These are phyloP conservation scores for Aplodontia rufa DNA, from an alignment of 2,113 vertebrate species.

Conservation along the genomic window DNA sequence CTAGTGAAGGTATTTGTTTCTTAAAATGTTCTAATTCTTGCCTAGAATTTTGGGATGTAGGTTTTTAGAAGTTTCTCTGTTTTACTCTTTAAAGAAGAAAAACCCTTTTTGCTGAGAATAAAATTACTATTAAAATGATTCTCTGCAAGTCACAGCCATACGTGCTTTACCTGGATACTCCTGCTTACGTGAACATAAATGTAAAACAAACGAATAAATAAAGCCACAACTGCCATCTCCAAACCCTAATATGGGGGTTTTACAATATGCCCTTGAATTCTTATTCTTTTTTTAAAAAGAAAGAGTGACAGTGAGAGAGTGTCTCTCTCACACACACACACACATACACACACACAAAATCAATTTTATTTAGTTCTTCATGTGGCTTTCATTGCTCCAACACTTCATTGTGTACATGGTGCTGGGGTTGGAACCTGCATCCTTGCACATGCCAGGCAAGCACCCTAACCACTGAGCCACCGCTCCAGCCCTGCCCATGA, in stretches of 20 bases:
- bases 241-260: neutral
- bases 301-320: no score
- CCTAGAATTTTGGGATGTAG: neutral
- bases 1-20: neutral
- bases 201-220: neutral
- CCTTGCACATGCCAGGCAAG: no score
- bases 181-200: neutral
- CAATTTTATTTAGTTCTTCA: no score
- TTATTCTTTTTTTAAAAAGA: neutral
- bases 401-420: no score
- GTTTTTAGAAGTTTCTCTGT: neutral
- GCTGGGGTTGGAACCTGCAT: no score
- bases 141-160: neutral
- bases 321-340: no score
- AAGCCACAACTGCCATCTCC: neutral
- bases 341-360: no score
- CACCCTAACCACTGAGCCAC: no score
- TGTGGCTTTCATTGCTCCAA: no score
- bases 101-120: neutral
- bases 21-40: slow-evolving; percentile 28
- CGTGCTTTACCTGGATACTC: neutral
- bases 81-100: slow-evolving; percentile 11
- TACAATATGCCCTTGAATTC: neutral
- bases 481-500: no score
- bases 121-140: slow-evolving; percentile 18